Base-by-base conservation (phyloP, 2,113 vertebrate genomes). In the Sebastes schlegelii region DNA sequence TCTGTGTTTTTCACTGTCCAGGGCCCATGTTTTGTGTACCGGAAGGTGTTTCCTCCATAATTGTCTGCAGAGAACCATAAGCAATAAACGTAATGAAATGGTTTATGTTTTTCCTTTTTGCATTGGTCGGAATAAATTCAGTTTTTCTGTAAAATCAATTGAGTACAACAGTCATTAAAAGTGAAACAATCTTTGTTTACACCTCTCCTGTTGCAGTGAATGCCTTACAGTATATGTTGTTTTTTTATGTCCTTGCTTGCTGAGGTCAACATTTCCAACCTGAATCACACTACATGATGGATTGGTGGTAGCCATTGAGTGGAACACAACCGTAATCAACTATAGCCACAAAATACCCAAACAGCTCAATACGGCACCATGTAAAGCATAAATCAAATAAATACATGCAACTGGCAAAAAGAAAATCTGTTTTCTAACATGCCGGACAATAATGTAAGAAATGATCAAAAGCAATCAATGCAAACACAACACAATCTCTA, bases 251-350 rank as follows among this genome's bases (percentile, higher is more conserved):
- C 62, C 10, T 12, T 62, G 8, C 34, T 52, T 70, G 75, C 80
- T 0, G 67, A 85, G 70, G 72, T 86, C 71, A 78, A 52, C 72
- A 70, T 61, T 82, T 60, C n/a, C 26, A 78, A 64, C 40, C 45
- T 55, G 19, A 77, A 84, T 74, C 58, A 64, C 42, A 73, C 70
- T 43, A 58, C 21, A n/a, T 78, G 70, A 88, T 75, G 60, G 76
- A 76, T 73, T 43, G 12, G 43, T 70, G 72, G 51, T 1, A 19
- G 26, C 74, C 45, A 83, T 54, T 76, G 71, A 82, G 67, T 58
- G 49, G 62, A 79, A 78, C 80, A 21, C 63, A 66, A 54, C 16
- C 60, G 8, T 42, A 83, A 86, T 84, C 77, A 87, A 82, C 43
- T 42, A 34, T 9, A 17, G 7, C 66, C 48, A 57, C n/a, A 42